A percentile compares a stretch with the other conserved stretches of the same genome.
These are phyloP conservation scores for Mesoclemmys tuberculata DNA, from an alignment of 2,113 vertebrate genomes.

Conservation along the genomic window DNA sequence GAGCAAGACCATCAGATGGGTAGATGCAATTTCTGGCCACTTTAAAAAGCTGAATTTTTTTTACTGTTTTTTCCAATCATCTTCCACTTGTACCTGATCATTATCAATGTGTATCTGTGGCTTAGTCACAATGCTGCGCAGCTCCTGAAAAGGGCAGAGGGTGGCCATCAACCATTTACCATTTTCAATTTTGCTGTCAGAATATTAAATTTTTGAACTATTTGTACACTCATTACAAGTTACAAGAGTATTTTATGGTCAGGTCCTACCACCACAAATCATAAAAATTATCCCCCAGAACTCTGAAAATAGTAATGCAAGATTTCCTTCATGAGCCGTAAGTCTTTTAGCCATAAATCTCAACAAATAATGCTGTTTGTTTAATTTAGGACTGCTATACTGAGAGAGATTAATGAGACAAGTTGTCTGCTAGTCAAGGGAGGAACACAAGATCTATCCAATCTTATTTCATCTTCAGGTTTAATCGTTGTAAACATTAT, in stretches of 20 bases:
- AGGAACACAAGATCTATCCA: constrained; percentile 67
- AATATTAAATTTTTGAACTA: constrained; percentile 30
- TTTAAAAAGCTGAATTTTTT: not conserved
- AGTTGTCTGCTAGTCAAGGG: constrained; percentile 54
- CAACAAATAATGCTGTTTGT: constrained; percentile 58
- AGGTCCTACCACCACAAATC: constrained; percentile 16
- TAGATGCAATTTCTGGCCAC: not conserved
- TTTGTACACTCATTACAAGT: constrained; percentile 14
- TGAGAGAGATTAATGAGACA: constrained; percentile 69
- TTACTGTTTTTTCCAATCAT: not conserved
- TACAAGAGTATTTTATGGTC: constrained; percentile 36
- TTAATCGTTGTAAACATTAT: constrained; percentile 71
- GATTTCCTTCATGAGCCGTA: constrained; percentile 39
- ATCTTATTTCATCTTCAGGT: constrained; percentile 63
- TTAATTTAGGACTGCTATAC: constrained; percentile 60
- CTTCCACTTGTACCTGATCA: not conserved
- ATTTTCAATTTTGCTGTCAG: not conserved
- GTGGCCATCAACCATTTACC: not conserved
- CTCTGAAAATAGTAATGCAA: constrained; percentile 40
- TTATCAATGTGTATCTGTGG: not conserved
- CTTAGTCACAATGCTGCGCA: not conserved
- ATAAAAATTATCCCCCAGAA: constrained; percentile 6
- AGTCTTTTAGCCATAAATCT: constrained; percentile 60
- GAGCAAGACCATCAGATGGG: not conserved
- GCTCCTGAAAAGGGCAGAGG: not conserved